Conservation (phyloP, 2,113 vertebrate genomes). For the Coturnix japonica region DNA sequence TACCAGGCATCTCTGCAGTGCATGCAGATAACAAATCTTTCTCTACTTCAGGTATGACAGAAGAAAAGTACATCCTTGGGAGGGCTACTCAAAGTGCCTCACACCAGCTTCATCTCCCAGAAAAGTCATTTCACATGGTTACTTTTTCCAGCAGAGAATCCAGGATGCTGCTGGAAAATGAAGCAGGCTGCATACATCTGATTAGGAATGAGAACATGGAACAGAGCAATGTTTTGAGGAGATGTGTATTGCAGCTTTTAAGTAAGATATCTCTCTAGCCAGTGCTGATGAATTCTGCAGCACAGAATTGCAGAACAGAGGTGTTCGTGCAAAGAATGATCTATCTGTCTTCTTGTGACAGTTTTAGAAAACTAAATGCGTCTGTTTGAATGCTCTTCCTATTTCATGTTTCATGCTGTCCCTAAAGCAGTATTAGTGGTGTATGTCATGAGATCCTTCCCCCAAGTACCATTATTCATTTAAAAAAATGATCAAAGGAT, state of each 20-base stretch:
- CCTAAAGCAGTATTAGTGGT: not conserved
- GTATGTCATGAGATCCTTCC: not conserved
- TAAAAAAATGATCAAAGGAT: constrained; percentile 9
- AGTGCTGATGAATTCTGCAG: constrained; percentile 25
- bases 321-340: not conserved
- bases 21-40: constrained; percentile 5
- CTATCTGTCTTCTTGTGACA: constrained; percentile 6
- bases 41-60: not conserved
- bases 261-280: not conserved
- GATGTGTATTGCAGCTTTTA: constrained; percentile 66
- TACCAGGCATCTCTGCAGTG: not conserved
- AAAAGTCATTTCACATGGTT: not conserved
- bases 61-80: not conserved
- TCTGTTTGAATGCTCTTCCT: not conserved
- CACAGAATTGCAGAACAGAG: constrained; percentile 46
- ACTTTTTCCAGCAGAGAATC: not conserved
- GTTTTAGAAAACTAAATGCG: not conserved
- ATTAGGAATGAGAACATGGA: not conserved
- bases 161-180: constrained; percentile 31
- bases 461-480: not conserved
- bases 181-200: not conserved
- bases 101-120: not conserved
- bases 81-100: not conserved
- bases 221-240: not conserved
- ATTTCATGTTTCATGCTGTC: not conserved